A percentile compares a stretch with the other conserved stretches of the same genome.
These are phyloP conservation scores for Channa striata DNA, from an alignment of 2,797 vertebrate genomes.

Conservation along the genomic window DNA sequence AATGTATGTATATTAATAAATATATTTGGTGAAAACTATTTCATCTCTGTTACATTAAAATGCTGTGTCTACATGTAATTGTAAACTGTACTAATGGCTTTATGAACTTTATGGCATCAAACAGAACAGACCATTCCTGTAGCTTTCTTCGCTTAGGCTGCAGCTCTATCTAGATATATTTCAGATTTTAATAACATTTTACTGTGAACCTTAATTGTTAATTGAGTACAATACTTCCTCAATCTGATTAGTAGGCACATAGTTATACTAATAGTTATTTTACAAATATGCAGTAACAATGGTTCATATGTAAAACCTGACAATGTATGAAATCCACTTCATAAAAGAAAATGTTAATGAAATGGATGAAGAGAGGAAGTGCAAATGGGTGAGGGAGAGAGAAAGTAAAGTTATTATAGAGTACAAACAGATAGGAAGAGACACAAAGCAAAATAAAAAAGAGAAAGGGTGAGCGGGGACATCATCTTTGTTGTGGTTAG, in stretches of 20 bases:
- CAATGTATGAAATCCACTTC: constrained; percentile 15
- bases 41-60: background rate
- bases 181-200: background rate
- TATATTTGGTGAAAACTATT: background rate
- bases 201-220: background rate
- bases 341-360: background rate
- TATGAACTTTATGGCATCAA: background rate
- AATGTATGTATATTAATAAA: no score
- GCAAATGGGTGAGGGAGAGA: background rate
- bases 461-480: constrained; percentile 30
- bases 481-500: constrained; percentile 41
- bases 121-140: background rate
- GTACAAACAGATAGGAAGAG: constrained; percentile 25
- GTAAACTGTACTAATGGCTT: no score
- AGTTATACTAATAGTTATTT: no score
- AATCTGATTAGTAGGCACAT: background rate
- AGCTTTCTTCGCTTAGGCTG: no score
- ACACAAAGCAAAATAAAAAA: constrained; percentile 10
- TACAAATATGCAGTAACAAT: background rate
- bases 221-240: background rate
- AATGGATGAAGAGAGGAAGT: background rate
- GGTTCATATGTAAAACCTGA: background rate
- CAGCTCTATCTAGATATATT: background rate
- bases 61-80: no score
- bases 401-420: constrained; percentile 14